phyloP scores from a whole-genome alignment of 92 coral and sea anemone genomes.

The Parazoanthus darwini region DNA sequence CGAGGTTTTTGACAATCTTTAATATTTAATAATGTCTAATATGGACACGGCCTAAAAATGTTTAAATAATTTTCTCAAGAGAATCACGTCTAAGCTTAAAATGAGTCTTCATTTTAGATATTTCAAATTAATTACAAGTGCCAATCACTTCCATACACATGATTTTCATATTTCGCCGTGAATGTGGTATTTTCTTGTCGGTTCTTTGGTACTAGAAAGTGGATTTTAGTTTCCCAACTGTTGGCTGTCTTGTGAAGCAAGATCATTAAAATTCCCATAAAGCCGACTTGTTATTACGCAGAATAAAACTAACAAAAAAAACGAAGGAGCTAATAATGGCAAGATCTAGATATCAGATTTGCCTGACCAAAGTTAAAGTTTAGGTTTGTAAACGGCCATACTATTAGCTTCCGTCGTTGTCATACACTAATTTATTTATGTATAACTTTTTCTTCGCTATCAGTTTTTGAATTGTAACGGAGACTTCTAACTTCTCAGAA shows the following conservation, averaged over 20 bases:
- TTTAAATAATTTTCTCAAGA: too few species aligned
- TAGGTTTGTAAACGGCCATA: too few species aligned
- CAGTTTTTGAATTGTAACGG: not conserved
- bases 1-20: too few species aligned
- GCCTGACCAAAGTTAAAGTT: not conserved
- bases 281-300: not conserved
- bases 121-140: not conserved
- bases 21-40: not conserved
- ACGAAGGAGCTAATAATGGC: not conserved
- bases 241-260: too few species aligned
- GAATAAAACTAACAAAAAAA: too few species aligned
- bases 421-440: not conserved
- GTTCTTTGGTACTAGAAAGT: not conserved
- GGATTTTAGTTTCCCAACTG: not conserved
- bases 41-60: not conserved
- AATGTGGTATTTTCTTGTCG: not conserved
- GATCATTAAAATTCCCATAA: not conserved
- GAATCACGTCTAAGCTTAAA: not conserved
- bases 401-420: not conserved
- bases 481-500: not conserved
- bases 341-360: too few species aligned
- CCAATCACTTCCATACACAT: not conserved
- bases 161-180: not conserved
- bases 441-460: not conserved
- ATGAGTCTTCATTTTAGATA: not conserved